These are phyloP conservation scores for Diaperis boleti DNA, from an alignment of 2,888 invertebrate genomes.

Conservation along the genomic window DNA sequence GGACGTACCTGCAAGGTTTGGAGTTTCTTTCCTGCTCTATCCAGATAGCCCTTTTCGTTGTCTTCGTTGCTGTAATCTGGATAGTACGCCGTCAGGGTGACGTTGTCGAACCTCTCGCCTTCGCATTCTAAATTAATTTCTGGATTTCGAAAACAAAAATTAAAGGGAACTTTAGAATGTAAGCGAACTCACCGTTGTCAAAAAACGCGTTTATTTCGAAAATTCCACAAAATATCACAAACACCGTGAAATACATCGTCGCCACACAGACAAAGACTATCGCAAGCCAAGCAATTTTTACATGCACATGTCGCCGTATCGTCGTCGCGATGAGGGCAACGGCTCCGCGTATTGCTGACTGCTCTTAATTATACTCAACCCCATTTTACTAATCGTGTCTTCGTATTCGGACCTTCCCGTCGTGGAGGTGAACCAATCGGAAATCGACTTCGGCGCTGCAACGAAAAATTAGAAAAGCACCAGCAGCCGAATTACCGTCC, in stretches of 20 bases:
- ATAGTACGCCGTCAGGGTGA: conserved; percentile 68
- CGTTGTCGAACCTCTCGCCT: conserved; percentile 65
- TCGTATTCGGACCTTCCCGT: conserved; percentile 74
- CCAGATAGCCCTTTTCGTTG: conserved; percentile 64
- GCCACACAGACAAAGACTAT: conserved; percentile 5
- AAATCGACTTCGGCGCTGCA: conserved; percentile 66
- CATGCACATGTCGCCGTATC: conserved; percentile 70
- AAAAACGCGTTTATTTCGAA: conserved; percentile 10
- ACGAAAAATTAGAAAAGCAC: conserved; percentile 31
- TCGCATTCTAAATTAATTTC: conserved; percentile 63
- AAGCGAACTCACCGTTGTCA: conserved; percentile 30
- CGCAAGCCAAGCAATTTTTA: conserved; percentile 50
- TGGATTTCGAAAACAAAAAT: conserved; percentile 48
- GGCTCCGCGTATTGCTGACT: conserved; percentile 75
- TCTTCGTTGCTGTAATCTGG: conserved; percentile 66
- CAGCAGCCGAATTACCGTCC: neutral
- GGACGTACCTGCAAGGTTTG: conserved; percentile 66
- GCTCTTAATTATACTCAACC: conserved; percentile 71
- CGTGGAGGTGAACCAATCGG: conserved; percentile 70
- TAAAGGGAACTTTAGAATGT: neutral
- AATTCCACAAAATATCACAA: conserved; percentile 1
- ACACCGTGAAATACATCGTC: conserved; percentile 16
- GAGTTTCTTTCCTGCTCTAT: conserved; percentile 65
- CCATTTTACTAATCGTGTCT: conserved; percentile 73
- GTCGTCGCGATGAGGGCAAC: conserved; percentile 71